Conservation (phyloP, 1,140 invertebrate species). For the Linepithema humile region DNA sequence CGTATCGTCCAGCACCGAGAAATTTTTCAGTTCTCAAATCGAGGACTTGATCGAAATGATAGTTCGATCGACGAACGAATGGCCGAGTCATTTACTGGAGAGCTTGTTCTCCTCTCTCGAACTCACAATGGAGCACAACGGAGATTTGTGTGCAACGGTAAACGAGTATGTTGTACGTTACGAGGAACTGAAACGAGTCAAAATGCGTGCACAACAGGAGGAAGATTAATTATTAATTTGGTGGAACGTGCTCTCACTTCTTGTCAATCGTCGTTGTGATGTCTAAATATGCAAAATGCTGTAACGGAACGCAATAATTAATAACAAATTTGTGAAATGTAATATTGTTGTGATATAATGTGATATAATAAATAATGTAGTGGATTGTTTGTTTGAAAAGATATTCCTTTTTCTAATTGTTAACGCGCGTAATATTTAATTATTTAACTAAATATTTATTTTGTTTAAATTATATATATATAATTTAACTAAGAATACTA, state of each 20-base stretch:
- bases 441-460: too few relatives aligned
- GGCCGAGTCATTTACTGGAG: slow-evolving; percentile 73
- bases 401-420: not conserved
- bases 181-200: slow-evolving; percentile 47
- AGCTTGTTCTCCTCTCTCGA: slow-evolving; percentile 72
- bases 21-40: slow-evolving; percentile 65
- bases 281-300: not conserved
- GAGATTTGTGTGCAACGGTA: slow-evolving; percentile 58
- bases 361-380: not conserved
- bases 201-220: slow-evolving; percentile 41
- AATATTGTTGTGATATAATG: too few relatives aligned
- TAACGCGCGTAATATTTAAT: too few relatives aligned
- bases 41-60: slow-evolving; percentile 71
- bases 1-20: slow-evolving; percentile 50
- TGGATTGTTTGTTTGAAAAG: not conserved
- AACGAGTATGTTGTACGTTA: slow-evolving; percentile 72
- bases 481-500: too few relatives aligned
- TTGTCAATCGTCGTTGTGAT: slow-evolving; percentile 12
- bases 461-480: too few relatives aligned
- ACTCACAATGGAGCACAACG: slow-evolving; percentile 66
- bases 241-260: not conserved
- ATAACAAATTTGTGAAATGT: not conserved
- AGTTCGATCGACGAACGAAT: slow-evolving; percentile 69
- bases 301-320: not conserved
- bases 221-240: slow-evolving; percentile 24